Conservation (phyloP, 2,113 vertebrate genomes). For the Entelurus aequoreus region DNA sequence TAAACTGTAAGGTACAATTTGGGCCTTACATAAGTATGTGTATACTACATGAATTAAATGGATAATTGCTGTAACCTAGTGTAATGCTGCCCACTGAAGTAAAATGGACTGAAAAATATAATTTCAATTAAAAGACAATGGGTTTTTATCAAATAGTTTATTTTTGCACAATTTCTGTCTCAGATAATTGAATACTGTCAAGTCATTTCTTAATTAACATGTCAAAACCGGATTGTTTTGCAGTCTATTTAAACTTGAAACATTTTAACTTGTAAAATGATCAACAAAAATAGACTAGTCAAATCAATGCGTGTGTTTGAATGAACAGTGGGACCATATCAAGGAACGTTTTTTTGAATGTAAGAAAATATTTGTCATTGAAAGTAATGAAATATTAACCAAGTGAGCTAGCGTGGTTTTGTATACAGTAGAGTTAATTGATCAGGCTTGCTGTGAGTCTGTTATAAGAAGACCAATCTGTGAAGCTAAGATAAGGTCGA, state of each 20-base stretch:
- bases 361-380: neutral
- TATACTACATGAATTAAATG: too few species aligned
- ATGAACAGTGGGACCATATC: neutral
- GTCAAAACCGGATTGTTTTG: neutral
- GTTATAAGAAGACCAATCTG: neutral
- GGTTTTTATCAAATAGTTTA: slow-evolving; percentile 3
- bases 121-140: too few species aligned
- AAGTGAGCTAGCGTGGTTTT: neutral
- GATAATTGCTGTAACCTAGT: too few species aligned
- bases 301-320: neutral
- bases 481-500: neutral
- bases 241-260: too few species aligned
- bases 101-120: too few species aligned
- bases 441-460: neutral
- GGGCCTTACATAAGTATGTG: too few species aligned
- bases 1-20: too few species aligned
- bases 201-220: neutral
- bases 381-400: neutral
- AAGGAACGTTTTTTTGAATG: neutral
- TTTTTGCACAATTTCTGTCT: neutral
- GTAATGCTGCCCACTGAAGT: too few species aligned
- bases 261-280: slow-evolving; percentile 8
- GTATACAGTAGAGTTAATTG: neutral
- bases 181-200: neutral
- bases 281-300: neutral